Conservation (phyloP, 2,797 vertebrate species). For the Tapera naevia region DNA sequence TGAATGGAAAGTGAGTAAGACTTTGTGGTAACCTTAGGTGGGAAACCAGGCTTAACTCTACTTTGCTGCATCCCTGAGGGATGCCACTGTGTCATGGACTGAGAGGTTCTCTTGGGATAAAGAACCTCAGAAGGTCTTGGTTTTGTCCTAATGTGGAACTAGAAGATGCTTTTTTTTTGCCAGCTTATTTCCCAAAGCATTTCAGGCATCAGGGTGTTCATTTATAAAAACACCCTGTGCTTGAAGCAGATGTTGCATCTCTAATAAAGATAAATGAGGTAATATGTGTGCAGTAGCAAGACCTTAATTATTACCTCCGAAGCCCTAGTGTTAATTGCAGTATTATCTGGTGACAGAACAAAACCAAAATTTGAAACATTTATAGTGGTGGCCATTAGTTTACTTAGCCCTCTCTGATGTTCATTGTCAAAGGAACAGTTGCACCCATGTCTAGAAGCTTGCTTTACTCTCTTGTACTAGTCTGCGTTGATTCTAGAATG, state of each 20-base stretch:
- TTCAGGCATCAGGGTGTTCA: background rate
- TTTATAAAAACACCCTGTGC: background rate
- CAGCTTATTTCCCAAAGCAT: background rate
- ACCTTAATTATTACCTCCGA: conserved; percentile 31
- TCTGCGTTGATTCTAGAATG: background rate
- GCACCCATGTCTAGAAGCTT: background rate
- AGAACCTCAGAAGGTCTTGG: background rate
- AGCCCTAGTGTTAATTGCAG: conserved; percentile 38
- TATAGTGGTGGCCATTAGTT: background rate
- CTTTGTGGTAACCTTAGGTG: background rate
- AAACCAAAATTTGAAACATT: conserved; percentile 22
- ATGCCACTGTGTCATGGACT: background rate
- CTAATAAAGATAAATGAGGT: conserved; percentile 55
- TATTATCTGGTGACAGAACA: conserved; percentile 11
- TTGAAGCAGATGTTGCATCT: conserved; percentile 30
- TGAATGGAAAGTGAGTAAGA: background rate
- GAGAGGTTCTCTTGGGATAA: background rate
- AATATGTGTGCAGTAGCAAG: conserved; percentile 29
- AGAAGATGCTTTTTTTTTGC: background rate
- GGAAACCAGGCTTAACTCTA: background rate
- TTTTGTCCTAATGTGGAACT: background rate
- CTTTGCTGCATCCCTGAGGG: background rate
- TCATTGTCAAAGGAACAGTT: conserved; percentile 25
- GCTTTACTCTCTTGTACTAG: background rate
- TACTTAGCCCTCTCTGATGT: background rate